These are phyloP conservation scores for Drosophila anceps DNA, from an alignment of 2,888 invertebrate genomes.

Conservation along the genomic window DNA sequence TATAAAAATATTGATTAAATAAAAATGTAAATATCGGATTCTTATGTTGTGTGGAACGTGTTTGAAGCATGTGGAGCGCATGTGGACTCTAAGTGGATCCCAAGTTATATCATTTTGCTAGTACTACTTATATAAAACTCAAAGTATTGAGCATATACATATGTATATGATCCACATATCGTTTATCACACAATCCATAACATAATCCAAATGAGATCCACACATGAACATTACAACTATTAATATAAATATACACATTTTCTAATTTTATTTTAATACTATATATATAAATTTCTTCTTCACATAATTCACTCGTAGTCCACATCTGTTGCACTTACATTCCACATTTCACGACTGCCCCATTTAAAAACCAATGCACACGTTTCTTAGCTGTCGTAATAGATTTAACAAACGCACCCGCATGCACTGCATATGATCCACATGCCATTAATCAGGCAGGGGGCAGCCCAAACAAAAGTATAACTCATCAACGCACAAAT, in stretches of 20 bases:
- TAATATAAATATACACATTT: not conserved
- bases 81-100: too few species aligned
- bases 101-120: too few species aligned
- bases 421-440: slow-evolving; percentile 62
- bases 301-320: not conserved
- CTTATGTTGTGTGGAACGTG: too few species aligned
- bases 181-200: too few species aligned
- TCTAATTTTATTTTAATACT: not conserved
- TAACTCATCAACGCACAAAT: slow-evolving; percentile 80
- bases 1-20: too few species aligned
- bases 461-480: slow-evolving; percentile 67
- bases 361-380: slow-evolving; percentile 21
- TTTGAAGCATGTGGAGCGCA: too few species aligned
- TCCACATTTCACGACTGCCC: slow-evolving; percentile 11
- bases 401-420: slow-evolving; percentile 47
- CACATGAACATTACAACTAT: too few species aligned
- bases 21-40: too few species aligned
- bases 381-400: slow-evolving; percentile 6
- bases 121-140: too few species aligned
- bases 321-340: not conserved
- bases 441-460: slow-evolving; percentile 71
- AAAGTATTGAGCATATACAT: too few species aligned
- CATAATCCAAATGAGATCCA: too few species aligned
- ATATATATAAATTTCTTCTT: not conserved
- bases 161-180: too few species aligned